Conservation (phyloP, 2,113 vertebrate genomes). For the Choloepus hoffmanni region DNA sequence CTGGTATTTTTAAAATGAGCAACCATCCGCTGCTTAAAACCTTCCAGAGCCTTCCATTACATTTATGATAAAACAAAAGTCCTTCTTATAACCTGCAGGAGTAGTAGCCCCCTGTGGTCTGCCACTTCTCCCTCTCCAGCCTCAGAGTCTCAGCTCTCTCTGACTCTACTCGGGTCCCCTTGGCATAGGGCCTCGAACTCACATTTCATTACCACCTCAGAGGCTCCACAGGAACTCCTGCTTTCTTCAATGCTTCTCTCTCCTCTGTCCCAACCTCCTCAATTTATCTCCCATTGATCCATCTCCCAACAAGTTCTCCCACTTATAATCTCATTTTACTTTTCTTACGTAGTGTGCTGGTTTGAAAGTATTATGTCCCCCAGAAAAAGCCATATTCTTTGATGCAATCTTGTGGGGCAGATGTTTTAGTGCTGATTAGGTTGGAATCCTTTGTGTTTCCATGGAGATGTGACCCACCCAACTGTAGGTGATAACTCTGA, state of each 20-base stretch:
- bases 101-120: neutral
- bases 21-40: neutral
- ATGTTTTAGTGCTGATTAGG: no score
- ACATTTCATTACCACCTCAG: neutral
- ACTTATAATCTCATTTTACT: neutral
- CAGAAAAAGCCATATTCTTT: no score
- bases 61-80: neutral
- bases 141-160: neutral
- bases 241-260: neutral
- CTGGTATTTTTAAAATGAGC: neutral
- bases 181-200: no score
- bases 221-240: accelerated
- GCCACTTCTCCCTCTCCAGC: neutral
- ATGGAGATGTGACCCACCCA: no score
- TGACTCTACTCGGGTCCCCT: neutral
- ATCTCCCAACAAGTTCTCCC: neutral
- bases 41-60: neutral
- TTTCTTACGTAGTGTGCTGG: neutral
- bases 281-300: neutral
- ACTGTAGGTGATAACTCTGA: no score
- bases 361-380: no score
- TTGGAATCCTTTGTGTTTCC: no score
- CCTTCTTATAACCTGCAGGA: accelerated
- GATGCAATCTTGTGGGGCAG: no score
- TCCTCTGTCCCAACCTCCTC: neutral